Conservation (phyloP, 2,888 invertebrate species). For the Ethmia dodecea region DNA sequence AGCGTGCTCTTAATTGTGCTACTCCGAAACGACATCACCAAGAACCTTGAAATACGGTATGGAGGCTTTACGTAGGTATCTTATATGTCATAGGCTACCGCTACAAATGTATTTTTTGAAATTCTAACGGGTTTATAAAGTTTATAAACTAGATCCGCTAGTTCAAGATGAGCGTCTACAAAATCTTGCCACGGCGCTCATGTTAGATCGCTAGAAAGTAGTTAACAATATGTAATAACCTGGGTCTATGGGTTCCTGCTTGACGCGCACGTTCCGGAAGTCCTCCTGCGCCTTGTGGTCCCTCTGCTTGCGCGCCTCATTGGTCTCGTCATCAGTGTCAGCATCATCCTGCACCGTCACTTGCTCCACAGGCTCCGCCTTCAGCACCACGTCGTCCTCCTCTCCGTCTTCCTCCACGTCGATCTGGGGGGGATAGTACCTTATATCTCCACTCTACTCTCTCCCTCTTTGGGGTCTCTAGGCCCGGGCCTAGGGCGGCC, state of each 20-base stretch:
- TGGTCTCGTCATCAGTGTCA: slow-evolving; percentile 77
- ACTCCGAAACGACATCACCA: no score
- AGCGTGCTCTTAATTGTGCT: no score
- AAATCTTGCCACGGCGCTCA: no score
- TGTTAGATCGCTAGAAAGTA: no score
- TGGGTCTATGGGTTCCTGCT: slow-evolving; percentile 83
- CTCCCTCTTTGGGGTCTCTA: slow-evolving; percentile 50
- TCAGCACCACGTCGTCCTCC: slow-evolving; percentile 83
- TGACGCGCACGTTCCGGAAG: slow-evolving; percentile 77
- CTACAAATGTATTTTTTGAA: no score
- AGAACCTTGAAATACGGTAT: no score
- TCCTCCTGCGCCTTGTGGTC: slow-evolving; percentile 45
- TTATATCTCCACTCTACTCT: slow-evolving; percentile 47
- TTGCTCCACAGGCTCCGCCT: slow-evolving; percentile 81
- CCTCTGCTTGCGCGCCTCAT: slow-evolving; percentile 36
- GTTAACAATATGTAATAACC: slow-evolving; percentile 51
- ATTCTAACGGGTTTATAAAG: no score
- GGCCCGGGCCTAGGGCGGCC: slow-evolving; percentile 56
- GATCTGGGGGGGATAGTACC: slow-evolving; percentile 23
- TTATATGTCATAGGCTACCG: no score
- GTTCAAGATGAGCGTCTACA: no score
- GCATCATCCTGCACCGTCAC: slow-evolving; percentile 81
- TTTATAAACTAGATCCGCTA: no score
- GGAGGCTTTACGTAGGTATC: no score
- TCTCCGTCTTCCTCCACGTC: slow-evolving; percentile 78